A percentile compares a stretch with the other conserved stretches of the same genome.
Evolutionary conservation across 2,113 vertebrate species (phyloP).

Genomic region (Eretmochelys imbricata): DNA sequence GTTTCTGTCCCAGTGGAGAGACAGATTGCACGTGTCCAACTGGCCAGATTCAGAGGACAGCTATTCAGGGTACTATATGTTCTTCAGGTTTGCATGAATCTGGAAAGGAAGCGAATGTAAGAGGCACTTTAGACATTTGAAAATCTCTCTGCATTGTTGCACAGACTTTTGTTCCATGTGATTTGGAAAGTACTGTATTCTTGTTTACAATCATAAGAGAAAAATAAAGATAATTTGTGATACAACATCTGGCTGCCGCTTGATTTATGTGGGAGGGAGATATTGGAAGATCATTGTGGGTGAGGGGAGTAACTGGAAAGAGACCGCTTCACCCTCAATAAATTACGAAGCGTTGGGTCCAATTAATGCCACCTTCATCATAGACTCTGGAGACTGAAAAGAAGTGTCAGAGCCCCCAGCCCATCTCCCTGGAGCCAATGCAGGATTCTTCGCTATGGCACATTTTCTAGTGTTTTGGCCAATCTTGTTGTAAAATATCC

Average conservation of each 20-base stretch:
- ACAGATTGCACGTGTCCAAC: no score
- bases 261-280: not conserved
- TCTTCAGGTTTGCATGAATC: conserved; percentile 39
- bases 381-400: not conserved
- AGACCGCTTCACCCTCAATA: not conserved
- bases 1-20: not conserved
- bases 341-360: not conserved
- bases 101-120: not conserved
- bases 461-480: rapidly evolving
- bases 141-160: not conserved
- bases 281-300: rapidly evolving
- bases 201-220: conserved; percentile 61
- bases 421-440: rapidly evolving
- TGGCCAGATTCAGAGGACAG: not conserved
- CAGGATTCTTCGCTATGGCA: not conserved
- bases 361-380: not conserved
- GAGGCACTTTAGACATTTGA: not conserved
- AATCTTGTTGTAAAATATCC: not conserved
- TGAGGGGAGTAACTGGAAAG: not conserved
- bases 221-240: conserved; percentile 71
- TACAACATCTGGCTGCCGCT: not conserved
- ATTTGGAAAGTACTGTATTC: conserved; percentile 29
- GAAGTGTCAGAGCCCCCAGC: rapidly evolving
- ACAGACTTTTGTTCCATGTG: not conserved
- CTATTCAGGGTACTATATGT: conserved; percentile 1